phyloP scores from a whole-genome alignment of 2,888 invertebrate genomes.

The Lasioglossum calceatum region DNA sequence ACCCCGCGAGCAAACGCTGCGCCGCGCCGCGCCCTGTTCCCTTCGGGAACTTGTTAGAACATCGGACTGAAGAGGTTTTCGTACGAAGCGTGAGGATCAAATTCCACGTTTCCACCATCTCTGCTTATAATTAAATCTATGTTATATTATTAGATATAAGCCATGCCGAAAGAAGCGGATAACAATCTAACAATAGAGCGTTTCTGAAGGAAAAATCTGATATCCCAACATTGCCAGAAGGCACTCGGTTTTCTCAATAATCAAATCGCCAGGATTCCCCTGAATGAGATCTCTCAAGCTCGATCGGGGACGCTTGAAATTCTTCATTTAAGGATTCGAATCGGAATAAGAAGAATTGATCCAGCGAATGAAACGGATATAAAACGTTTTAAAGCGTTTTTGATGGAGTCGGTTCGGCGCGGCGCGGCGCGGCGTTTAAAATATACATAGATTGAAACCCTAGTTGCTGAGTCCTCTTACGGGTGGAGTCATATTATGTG shows the following conservation, averaged over 20 bases:
- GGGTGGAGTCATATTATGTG: not conserved
- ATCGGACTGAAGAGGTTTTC: slow-evolving; percentile 65
- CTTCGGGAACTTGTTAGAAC: slow-evolving; percentile 68
- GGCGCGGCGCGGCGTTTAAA: slow-evolving; percentile 29
- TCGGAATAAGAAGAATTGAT: slow-evolving; percentile 24
- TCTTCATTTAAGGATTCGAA: slow-evolving; percentile 5
- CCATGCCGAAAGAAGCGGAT: not conserved
- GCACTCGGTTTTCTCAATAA: not conserved
- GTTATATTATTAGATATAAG: not conserved
- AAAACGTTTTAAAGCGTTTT: slow-evolving; percentile 32
- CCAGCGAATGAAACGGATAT: slow-evolving; percentile 37
- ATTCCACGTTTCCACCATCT: slow-evolving; percentile 55
- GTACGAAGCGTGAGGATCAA: slow-evolving; percentile 65
- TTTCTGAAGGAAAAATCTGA: not conserved
- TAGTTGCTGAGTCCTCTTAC: not conserved
- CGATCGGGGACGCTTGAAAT: slow-evolving; percentile 17
- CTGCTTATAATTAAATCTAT: not conserved
- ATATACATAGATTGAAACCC: slow-evolving; percentile 38
- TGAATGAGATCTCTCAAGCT: slow-evolving; percentile 16
- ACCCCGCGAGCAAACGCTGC: slow-evolving; percentile 59
- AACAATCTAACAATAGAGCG: not conserved
- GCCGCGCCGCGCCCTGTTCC: slow-evolving; percentile 47
- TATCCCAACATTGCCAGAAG: not conserved
- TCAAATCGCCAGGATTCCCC: slow-evolving; percentile 17
- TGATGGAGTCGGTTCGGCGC: slow-evolving; percentile 8